Evolutionary conservation across 2,797 vertebrate genomes (phyloP).

Genomic region (Luscinia megarhynchos): DNA sequence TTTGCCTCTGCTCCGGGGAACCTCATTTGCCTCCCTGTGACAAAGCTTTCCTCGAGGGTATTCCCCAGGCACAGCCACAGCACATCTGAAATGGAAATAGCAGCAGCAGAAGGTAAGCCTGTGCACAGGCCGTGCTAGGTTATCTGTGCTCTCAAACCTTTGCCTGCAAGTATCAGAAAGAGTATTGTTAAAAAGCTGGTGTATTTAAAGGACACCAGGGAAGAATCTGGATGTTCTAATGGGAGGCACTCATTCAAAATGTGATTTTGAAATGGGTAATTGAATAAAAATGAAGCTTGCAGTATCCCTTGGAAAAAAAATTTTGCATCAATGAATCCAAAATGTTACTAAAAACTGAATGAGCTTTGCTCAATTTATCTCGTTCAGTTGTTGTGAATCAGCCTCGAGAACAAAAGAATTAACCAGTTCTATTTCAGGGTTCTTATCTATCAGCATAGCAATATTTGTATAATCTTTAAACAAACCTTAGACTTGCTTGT

Average conservation of each 20-base stretch:
- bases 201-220: background rate
- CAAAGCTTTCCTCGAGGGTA: conserved; percentile 4
- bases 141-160: background rate
- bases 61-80: background rate
- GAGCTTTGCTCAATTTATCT: background rate
- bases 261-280: background rate
- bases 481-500: background rate
- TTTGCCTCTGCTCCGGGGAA: background rate
- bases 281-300: background rate
- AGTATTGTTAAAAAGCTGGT: accelerated
- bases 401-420: background rate
- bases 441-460: background rate
- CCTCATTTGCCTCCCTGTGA: conserved; percentile 42
- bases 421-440: background rate
- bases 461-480: background rate
- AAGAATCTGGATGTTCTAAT: background rate
- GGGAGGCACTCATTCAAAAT: background rate
- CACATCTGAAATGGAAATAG: conserved; percentile 38
- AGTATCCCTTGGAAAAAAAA: background rate
- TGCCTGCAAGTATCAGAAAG: background rate
- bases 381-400: background rate
- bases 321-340: background rate
- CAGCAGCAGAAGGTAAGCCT: conserved; percentile 46
- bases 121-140: background rate
- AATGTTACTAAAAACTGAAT: background rate